Evolutionary conservation across 2,113 vertebrate genomes (phyloP), one percentile per base, ranked within the genome.

Genomic region (Phycodurus eques): DNA sequence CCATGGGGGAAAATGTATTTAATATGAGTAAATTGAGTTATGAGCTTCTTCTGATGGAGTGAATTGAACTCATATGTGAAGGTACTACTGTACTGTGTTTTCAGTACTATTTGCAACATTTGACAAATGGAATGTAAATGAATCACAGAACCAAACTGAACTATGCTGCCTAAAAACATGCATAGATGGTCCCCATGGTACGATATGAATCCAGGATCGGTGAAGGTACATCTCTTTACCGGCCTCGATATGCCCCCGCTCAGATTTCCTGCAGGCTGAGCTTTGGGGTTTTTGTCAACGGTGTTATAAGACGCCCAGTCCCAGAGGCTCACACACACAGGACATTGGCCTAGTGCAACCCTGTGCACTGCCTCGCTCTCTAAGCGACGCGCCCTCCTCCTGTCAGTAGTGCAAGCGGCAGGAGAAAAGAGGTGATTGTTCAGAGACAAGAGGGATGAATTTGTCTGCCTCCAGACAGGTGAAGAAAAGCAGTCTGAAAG

Each of bases 231-330:
- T 35, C 31, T 54, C 76, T 60, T 77, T 81, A 75, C 74, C 74
- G 82, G 85, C 90, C 89, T 89, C 90, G 87, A 89, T 88, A 89
- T 79, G 82, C 85, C 80, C 12, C 79, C 84, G 90, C 89, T 92
- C 90, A 83, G 79, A 87, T 92, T 92, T 91, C 90, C 89, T 83
- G 64, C 76, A 77, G 88, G 87, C 78, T 85, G 79, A 88, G 85
- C 90, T 80, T 62, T 77, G 83, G 84, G 88, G 87, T 87, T 86
- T 90, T 91, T 91, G 89, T 91, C 86, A 87, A 78, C 76, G 71
- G 65, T 89, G 89, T 89, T 80, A 92, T 88, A 91, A 89, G 87
- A 90, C 91, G 83, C 90, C 88, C 88, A 87, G 87, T 91, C 91
- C 91, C 91, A 82, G 76, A 85, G 81, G 90, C 85, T 84, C 71